Conservation (phyloP, 2,797 vertebrate species). For the Orestias chungarensis region DNA sequence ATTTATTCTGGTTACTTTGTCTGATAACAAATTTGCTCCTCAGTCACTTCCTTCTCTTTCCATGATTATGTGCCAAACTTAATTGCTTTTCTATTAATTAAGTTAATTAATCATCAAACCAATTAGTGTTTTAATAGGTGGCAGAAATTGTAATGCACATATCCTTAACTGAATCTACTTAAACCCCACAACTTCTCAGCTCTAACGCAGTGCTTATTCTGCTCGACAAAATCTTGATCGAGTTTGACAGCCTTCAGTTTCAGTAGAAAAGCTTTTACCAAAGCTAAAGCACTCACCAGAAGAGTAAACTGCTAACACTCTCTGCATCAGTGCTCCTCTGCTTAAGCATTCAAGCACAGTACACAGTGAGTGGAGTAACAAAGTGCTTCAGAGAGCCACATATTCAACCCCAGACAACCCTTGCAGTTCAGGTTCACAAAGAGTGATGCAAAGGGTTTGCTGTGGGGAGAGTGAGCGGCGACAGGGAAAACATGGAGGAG, state of each 20-base stretch:
- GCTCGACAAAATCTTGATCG: slow-evolving; percentile 10
- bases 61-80: not conserved
- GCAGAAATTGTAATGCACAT: slow-evolving; percentile 8
- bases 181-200: not conserved
- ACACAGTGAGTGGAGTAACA: slow-evolving; percentile 26
- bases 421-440: slow-evolving; percentile 50
- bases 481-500: slow-evolving; percentile 35
- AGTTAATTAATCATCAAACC: not conserved
- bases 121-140: slow-evolving; percentile 18
- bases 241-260: slow-evolving; percentile 16
- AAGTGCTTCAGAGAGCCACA: slow-evolving; percentile 49
- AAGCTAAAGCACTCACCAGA: not conserved
- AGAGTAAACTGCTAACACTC: slow-evolving; percentile 19
- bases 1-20: not conserved
- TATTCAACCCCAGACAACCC: slow-evolving; percentile 54
- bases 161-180: slow-evolving; percentile 5
- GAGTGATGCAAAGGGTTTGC: slow-evolving; percentile 28
- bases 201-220: slow-evolving; percentile 5
- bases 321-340: slow-evolving; percentile 28
- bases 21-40: not conserved
- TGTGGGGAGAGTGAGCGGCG: slow-evolving; percentile 54
- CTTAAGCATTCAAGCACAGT: slow-evolving; percentile 57
- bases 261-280: slow-evolving; percentile 12
- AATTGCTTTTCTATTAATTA: not conserved
- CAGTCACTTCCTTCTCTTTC: not conserved